These are phyloP conservation scores for Terrapene triunguis DNA, from an alignment of 2,113 vertebrate species.

Conservation along the genomic window DNA sequence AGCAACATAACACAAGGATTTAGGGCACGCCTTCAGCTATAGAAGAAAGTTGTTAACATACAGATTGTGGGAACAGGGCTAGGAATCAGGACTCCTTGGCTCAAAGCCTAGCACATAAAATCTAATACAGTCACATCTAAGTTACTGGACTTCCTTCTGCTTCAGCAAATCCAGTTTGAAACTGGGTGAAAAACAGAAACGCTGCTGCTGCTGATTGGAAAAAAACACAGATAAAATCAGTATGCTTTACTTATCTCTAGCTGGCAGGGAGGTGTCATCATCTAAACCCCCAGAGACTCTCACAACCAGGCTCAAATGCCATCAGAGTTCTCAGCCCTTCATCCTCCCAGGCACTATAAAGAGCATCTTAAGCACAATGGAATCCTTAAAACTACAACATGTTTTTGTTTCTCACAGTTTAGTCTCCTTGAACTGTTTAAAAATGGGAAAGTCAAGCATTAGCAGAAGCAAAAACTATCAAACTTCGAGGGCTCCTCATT, in stretches of 20 bases:
- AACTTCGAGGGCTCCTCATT: not conserved
- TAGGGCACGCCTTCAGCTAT: not conserved
- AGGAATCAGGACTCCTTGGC: not conserved
- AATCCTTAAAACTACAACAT: not conserved
- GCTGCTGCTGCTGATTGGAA: not conserved
- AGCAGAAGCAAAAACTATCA: not conserved
- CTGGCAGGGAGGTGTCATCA: not conserved
- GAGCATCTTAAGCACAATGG: not conserved
- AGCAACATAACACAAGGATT: not conserved
- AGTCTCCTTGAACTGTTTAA: not conserved
- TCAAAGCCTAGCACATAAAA: not conserved
- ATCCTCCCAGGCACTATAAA: not conserved
- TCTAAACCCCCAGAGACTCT: not conserved
- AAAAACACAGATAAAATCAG: not conserved
- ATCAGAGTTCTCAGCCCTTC: not conserved
- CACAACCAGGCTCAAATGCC: not conserved
- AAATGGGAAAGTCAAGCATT: not conserved
- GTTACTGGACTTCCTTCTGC: not conserved
- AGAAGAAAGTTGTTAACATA: not conserved
- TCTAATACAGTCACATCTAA: not conserved
- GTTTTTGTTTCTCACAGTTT: not conserved
- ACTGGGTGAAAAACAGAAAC: not conserved
- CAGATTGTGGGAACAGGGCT: not conserved
- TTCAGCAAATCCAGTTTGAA: rapidly evolving
- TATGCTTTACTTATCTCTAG: rapidly evolving